phyloP scores from a whole-genome alignment of 2,888 invertebrate genomes.

The Empis stercorea region DNA sequence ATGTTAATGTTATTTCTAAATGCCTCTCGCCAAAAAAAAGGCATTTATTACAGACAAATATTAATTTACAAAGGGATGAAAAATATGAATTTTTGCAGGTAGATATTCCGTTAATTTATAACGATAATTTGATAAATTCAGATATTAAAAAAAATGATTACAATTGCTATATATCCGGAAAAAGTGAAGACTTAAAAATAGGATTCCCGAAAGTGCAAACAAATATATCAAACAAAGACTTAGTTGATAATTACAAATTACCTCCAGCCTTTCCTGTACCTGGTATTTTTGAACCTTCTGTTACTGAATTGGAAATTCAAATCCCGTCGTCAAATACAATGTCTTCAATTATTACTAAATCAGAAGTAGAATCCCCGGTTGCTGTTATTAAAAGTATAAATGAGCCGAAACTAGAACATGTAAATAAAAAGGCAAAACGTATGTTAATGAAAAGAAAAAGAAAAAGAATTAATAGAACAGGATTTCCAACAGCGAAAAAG shows the following conservation, averaged over 20 bases:
- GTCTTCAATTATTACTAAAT: constrained; percentile 38
- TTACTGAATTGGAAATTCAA: constrained; percentile 49
- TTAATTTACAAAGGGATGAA: too few relatives aligned
- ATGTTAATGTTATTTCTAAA: constrained; percentile 5
- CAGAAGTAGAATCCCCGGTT: constrained; percentile 36
- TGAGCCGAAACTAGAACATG: constrained; percentile 22
- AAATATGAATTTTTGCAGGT: too few relatives aligned
- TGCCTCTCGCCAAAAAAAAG: constrained; percentile 31
- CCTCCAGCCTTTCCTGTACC: constrained; percentile 40
- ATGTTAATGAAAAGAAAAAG: constrained; percentile 47
- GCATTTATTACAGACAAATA: constrained; percentile 21
- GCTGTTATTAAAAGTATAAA: constrained; percentile 19
- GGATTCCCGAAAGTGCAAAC: too few relatives aligned
- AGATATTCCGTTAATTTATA: too few relatives aligned
- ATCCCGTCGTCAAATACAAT: constrained; percentile 42
- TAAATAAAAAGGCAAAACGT: constrained; percentile 30
- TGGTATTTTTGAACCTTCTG: constrained; percentile 56
- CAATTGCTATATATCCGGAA: not conserved
- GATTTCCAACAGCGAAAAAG: constrained; percentile 72
- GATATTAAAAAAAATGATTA: too few relatives aligned
- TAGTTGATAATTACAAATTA: constrained; percentile 11
- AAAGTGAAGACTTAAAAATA: not conserved
- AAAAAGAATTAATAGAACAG: constrained; percentile 72
- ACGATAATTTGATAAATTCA: too few relatives aligned
- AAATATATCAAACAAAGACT: not conserved